A percentile compares a stretch with the other conserved stretches of the same genome.
Conservation (phyloP, 2,888 invertebrate genomes). For the Drosophila dives region DNA sequence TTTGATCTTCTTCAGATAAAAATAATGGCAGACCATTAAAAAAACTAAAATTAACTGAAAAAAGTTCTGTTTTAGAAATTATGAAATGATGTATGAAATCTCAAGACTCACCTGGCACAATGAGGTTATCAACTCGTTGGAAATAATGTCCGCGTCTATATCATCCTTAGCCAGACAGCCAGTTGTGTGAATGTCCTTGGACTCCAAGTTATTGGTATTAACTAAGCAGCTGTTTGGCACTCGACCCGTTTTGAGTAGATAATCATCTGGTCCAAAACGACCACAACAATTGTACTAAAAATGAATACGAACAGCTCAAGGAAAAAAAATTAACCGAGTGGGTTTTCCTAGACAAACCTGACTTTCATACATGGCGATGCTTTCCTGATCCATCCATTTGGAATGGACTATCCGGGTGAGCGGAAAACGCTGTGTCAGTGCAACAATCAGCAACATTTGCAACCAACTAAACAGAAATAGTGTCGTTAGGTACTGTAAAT, state of each 20-base stretch:
- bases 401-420: conserved; percentile 20
- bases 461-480: conserved; percentile 34
- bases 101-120: conserved; percentile 12
- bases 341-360: conserved; percentile 19
- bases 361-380: conserved; percentile 23
- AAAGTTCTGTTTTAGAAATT: not conserved
- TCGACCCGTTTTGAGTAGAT: not conserved
- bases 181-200: not conserved
- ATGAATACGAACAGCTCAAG: not conserved
- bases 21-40: not conserved
- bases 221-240: conserved; percentile 55
- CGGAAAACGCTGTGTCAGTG: conserved; percentile 27
- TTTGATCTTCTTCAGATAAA: conserved; percentile 16
- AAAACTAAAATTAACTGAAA: conserved; percentile 24
- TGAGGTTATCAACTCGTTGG: conserved; percentile 2
- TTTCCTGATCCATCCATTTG: conserved; percentile 19
- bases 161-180: conserved; percentile 39
- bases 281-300: conserved; percentile 58
- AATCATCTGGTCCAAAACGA: conserved; percentile 52
- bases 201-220: not conserved
- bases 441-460: conserved; percentile 37
- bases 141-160: fast-evolving
- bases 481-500: conserved; percentile 23
- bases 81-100: fast-evolving
- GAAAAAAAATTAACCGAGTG: fast-evolving